Evolutionary conservation across 1,140 invertebrate species (phyloP).

Genomic region (Drosophila seguyi): DNA sequence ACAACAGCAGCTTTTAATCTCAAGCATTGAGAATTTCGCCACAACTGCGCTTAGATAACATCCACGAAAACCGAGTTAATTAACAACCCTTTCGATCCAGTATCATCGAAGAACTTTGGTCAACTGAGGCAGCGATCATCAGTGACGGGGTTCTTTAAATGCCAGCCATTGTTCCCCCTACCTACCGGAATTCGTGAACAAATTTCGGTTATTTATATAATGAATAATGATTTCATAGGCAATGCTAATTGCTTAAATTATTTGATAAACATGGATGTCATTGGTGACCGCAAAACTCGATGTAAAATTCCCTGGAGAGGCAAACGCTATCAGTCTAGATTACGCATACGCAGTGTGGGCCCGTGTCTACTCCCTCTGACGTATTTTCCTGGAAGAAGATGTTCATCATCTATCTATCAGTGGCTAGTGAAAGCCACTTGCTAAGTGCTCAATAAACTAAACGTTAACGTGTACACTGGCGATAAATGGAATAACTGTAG

Average conservation of each 20-base stretch:
- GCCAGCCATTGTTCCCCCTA: slow-evolving; percentile 24
- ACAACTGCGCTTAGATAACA: slow-evolving; percentile 24
- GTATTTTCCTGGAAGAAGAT: slow-evolving; percentile 32
- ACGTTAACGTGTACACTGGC: slow-evolving; percentile 6
- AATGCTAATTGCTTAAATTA: slow-evolving; percentile 63
- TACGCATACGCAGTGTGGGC: slow-evolving; percentile 55
- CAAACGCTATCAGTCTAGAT: slow-evolving; percentile 23
- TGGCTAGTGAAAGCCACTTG: slow-evolving; percentile 27
- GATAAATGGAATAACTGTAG: slow-evolving; percentile 29
- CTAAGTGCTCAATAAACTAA: slow-evolving; percentile 54
- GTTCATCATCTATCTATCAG: slow-evolving; percentile 20
- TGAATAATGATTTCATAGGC: slow-evolving; percentile 44
- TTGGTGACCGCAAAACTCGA: slow-evolving; percentile 11
- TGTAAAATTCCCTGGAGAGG: slow-evolving; percentile 23
- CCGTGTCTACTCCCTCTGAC: slow-evolving; percentile 29
- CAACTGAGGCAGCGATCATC: slow-evolving; percentile 43
- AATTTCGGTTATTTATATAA: slow-evolving; percentile 7
- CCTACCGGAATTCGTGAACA: slow-evolving; percentile 3
- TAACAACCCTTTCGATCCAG: slow-evolving; percentile 16
- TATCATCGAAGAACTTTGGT: neutral
- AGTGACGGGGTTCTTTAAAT: slow-evolving; percentile 46
- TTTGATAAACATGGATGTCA: slow-evolving; percentile 43
- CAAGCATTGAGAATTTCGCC: slow-evolving; percentile 20
- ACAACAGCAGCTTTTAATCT: slow-evolving; percentile 23
- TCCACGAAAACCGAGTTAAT: neutral